Percentiles rank a stretch among this genome's conserved stretches.
Evolutionary conservation across 2,888 invertebrate species (phyloP).

Genomic region (Pherbina coryleti): DNA sequence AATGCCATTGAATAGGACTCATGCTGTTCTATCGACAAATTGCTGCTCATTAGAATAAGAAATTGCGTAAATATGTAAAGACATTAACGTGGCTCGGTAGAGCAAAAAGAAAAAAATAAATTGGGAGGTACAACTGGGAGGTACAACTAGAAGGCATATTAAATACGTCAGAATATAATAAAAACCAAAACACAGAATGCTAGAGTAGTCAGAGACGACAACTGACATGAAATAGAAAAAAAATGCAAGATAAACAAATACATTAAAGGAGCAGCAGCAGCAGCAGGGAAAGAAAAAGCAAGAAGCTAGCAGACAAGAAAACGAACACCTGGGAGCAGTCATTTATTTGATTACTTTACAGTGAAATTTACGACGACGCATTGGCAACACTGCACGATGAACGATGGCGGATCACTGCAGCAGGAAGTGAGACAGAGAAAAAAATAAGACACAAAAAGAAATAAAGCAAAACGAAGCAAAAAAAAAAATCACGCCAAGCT

Average conservation of each 20-base stretch:
- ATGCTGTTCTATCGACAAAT: slow-evolving; percentile 10
- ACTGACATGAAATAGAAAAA: neutral
- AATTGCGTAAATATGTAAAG: slow-evolving; percentile 23
- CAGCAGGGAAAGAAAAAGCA: neutral
- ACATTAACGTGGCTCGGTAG: slow-evolving; percentile 4
- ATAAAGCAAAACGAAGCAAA: neutral
- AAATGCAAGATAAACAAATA: neutral
- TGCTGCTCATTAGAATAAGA: slow-evolving; percentile 17
- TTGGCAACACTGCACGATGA: neutral
- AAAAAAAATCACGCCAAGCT: too few relatives aligned
- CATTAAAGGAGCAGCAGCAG: neutral
- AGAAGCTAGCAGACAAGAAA: neutral
- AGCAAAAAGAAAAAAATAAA: neutral
- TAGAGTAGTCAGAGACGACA: neutral
- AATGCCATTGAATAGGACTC: too few relatives aligned
- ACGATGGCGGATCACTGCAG: neutral
- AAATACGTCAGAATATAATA: slow-evolving; percentile 4
- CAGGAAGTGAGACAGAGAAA: neutral
- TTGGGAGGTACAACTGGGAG: neutral
- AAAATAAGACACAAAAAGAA: neutral
- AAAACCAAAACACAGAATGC: neutral
- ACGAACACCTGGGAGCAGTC: slow-evolving; percentile 23
- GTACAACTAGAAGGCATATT: neutral
- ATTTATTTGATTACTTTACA: slow-evolving; percentile 23
- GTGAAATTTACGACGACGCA: slow-evolving; percentile 10